These are phyloP conservation scores for Amphipoea lucens DNA, from an alignment of 2,888 invertebrate genomes.

Conservation along the genomic window DNA sequence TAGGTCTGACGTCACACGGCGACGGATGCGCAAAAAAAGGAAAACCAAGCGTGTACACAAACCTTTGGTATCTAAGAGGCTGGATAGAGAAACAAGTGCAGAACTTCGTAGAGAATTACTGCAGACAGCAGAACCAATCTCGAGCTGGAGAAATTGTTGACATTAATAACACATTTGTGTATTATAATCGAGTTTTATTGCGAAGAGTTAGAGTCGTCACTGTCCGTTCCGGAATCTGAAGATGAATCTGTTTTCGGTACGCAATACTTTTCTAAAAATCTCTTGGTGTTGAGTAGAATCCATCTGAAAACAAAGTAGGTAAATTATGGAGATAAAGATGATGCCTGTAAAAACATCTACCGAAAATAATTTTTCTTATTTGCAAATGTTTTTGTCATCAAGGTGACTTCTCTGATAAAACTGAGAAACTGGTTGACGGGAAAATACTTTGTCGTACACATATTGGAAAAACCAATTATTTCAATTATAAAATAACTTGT, in stretches of 20 bases:
- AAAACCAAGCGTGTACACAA: slow-evolving; percentile 83
- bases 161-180: slow-evolving; percentile 12
- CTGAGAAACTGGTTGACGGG: background rate
- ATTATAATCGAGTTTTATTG: slow-evolving; percentile 16
- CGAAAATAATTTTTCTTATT: slow-evolving; percentile 8
- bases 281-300: slow-evolving; percentile 76
- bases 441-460: background rate
- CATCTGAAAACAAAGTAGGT: slow-evolving; percentile 75
- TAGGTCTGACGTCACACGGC: slow-evolving; percentile 85
- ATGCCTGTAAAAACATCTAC: background rate
- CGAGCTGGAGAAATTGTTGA: background rate
- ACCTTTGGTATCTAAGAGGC: slow-evolving; percentile 75
- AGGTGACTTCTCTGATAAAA: background rate
- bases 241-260: slow-evolving; percentile 5
- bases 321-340: slow-evolving; percentile 2
- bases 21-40: slow-evolving; percentile 79
- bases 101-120: slow-evolving; percentile 65
- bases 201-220: slow-evolving; percentile 3
- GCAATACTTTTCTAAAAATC: slow-evolving; percentile 74
- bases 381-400: slow-evolving; percentile 11
- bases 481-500: background rate
- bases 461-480: slow-evolving; percentile 1
- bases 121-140: slow-evolving; percentile 27
- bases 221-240: background rate
- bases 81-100: slow-evolving; percentile 77